Percentiles rank a stretch among this genome's conserved stretches.
phyloP scores from a whole-genome alignment of 2,888 invertebrate genomes.

The Zaprionus bogoriensis region DNA sequence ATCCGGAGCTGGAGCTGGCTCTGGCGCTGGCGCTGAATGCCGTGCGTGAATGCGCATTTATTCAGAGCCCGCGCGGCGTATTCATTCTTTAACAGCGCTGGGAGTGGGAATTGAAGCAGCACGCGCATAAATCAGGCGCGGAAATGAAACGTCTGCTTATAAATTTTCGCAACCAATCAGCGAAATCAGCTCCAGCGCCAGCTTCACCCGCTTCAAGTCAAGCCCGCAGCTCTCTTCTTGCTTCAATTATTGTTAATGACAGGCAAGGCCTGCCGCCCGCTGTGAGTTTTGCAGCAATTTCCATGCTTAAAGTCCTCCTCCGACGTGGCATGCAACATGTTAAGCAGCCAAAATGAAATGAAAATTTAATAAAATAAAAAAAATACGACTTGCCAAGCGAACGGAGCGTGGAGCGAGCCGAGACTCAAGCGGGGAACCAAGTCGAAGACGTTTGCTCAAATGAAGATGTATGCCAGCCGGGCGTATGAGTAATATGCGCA shows the following conservation, averaged over 20 bases:
- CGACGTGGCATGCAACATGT: slow-evolving; percentile 63
- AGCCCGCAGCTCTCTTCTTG: slow-evolving; percentile 34
- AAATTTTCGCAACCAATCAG: slow-evolving; percentile 42
- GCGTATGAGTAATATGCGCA: slow-evolving; percentile 76
- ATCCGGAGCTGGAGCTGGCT: too few species aligned
- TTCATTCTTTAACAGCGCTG: slow-evolving; percentile 59
- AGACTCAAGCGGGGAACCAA: neutral
- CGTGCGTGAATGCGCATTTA: slow-evolving; percentile 35
- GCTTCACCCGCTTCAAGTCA: slow-evolving; percentile 21
- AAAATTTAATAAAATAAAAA: slow-evolving; percentile 74
- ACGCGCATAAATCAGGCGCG: slow-evolving; percentile 56
- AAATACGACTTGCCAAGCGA: slow-evolving; percentile 41
- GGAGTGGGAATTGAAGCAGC: slow-evolving; percentile 49
- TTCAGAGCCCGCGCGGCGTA: slow-evolving; percentile 34
- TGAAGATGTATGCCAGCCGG: slow-evolving; percentile 72
- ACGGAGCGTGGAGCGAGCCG: neutral
- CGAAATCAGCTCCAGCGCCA: neutral
- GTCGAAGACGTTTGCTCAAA: slow-evolving; percentile 64
- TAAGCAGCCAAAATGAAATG: slow-evolving; percentile 69
- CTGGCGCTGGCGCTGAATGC: too few species aligned
- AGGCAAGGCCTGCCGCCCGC: slow-evolving; percentile 11
- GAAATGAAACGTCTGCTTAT: slow-evolving; percentile 39
- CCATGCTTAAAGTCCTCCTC: slow-evolving; percentile 19
- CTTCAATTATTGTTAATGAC: slow-evolving; percentile 69
- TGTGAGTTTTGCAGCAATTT: slow-evolving; percentile 16